A percentile compares a stretch with the other conserved stretches of the same genome.
phyloP scores from a whole-genome alignment of 2,797 vertebrate species.

The Enteromius paludinosus region DNA sequence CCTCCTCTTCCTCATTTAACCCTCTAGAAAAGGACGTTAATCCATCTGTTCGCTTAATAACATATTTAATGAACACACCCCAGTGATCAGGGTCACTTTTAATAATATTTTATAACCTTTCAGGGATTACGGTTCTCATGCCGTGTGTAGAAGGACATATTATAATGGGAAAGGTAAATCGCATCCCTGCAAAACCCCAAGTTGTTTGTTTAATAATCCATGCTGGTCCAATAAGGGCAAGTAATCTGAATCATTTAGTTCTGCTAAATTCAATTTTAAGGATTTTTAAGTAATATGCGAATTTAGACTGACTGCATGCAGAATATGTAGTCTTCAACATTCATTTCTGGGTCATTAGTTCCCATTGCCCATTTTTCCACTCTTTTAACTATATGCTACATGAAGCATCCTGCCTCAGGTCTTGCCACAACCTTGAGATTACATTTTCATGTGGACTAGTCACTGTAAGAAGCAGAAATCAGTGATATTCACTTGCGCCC shows the following conservation, averaged over 20 bases:
- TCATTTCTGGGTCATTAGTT: conserved; percentile 2
- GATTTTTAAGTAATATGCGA: neutral
- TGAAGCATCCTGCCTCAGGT: neutral
- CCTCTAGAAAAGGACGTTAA: conserved; percentile 35
- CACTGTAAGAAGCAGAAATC: conserved; percentile 6
- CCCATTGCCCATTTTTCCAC: conserved; percentile 7
- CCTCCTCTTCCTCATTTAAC: conserved; percentile 49
- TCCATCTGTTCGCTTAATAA: conserved; percentile 35
- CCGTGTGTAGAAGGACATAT: neutral
- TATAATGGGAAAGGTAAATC: conserved; percentile 3
- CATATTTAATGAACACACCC: conserved; percentile 42
- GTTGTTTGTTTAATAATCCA: conserved; percentile 10
- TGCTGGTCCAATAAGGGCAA: neutral
- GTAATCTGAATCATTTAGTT: neutral
- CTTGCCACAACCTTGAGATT: conserved; percentile 24
- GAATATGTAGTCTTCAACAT: neutral
- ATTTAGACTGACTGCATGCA: conserved; percentile 5
- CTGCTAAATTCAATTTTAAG: neutral
- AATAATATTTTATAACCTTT: conserved; percentile 36
- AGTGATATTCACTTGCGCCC: neutral
- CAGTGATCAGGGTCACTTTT: conserved; percentile 28
- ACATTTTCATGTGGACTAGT: neutral
- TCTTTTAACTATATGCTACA: neutral
- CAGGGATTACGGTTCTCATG: conserved; percentile 20
- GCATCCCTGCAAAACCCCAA: neutral